Evolutionary conservation across 1,140 invertebrate genomes (phyloP), one percentile per base, ranked within the genome.

Genomic region (Brachionus paranguensis): DNA sequence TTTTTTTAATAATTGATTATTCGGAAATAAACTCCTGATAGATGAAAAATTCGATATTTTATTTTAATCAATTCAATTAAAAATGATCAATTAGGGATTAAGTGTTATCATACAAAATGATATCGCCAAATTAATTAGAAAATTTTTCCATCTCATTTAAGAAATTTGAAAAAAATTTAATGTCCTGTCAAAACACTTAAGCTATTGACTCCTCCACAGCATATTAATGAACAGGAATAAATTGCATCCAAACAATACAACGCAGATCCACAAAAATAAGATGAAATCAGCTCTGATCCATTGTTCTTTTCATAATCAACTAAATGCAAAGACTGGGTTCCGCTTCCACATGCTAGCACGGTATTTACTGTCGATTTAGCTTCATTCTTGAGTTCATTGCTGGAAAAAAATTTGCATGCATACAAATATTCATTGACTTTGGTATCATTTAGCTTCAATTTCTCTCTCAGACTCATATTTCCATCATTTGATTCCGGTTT

Each of bases 381-480:
- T 27, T 29, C 64, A 41, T 72, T 43, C 1, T 72, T 17, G 1
- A 14, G n/a, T 43, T 72, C 8, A 20, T 41, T 41, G 29, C 6
- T 81, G 37, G 53, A 60, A 60, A 81, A 81, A 81, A 81, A 81
- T 37, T 81, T 81, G 17, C 78, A 81, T 60, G 78, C 78, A 45
- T 81, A 81, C 29, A 81, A 81, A 68, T 81, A 81, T 24, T 81
- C 78, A 60, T 68, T 68, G 10, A 64, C 60, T 29, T 45, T 81
- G 3, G 8, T 17, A 29, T 81, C 60, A 37, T 43, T 37, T 14
- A 64, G 12, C 37, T 27, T 81, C 50, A 68, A 60, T 20, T 68
- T 81, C 1, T 64, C 37, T 27, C 78, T 60, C 12, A 81, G 43
- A 45, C 78, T 64, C 3, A 11, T 37, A 29, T 43, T 81, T 60